A percentile compares a stretch with the other conserved stretches of the same genome.
Conservation (phyloP, 2,113 vertebrate species). For the Xenopus borealis region DNA sequence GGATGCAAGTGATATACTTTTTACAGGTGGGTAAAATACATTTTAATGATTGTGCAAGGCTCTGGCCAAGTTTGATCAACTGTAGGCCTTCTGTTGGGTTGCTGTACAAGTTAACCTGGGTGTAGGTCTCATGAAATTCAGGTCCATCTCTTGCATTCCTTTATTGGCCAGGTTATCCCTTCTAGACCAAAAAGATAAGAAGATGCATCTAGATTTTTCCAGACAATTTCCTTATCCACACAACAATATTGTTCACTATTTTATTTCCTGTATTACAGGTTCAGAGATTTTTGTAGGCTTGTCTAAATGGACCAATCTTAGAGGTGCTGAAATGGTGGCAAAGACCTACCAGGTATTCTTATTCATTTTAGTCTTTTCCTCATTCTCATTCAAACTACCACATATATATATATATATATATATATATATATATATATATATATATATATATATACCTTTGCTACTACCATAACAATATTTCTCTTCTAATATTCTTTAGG, state of each 20-base stretch:
- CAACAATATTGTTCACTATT: no score
- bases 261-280: slow-evolving; percentile 55
- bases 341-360: slow-evolving; percentile 77
- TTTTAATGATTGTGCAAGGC: not conserved
- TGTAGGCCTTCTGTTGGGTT: not conserved
- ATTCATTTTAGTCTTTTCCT: no score
- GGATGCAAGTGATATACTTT: slow-evolving; percentile 86
- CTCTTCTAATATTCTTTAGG: slow-evolving; percentile 56
- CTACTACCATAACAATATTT: not conserved
- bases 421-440: no score
- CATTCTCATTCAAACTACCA: no score
- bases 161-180: no score
- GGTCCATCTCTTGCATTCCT: no score
- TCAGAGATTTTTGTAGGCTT: slow-evolving; percentile 88
- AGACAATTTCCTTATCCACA: no score
- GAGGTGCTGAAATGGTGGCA: slow-evolving; percentile 81
- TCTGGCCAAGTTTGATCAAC: not conserved
- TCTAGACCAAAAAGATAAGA: no score
- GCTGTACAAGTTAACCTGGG: not conserved
- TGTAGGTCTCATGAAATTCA: not conserved
- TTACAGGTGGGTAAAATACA: slow-evolving; percentile 65
- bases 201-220: no score
- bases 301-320: slow-evolving; percentile 85
- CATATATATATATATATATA: no score
- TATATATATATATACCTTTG: no score